Conservation (phyloP, 2,113 vertebrate species). For the Noctilio leporinus region DNA sequence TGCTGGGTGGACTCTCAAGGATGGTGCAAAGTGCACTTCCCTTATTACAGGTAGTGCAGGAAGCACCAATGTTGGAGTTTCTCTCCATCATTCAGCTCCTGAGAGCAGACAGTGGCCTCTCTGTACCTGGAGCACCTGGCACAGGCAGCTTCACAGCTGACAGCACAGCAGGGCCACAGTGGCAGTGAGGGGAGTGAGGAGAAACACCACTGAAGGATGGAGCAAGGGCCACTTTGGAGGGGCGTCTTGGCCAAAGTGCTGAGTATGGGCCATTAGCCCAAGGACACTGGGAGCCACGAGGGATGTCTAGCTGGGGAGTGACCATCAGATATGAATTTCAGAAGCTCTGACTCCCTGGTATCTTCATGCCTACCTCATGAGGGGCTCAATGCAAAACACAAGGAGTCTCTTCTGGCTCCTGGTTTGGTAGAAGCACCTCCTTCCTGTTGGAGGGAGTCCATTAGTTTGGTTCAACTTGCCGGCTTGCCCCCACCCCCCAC, state of each 20-base stretch:
- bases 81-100: not conserved
- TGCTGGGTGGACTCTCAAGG: not conserved
- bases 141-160: fast-evolving
- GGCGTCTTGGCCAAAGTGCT: not conserved
- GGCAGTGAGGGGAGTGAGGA: not conserved
- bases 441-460: not conserved
- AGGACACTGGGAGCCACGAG: not conserved
- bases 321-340: fast-evolving
- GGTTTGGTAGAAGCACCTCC: not conserved
- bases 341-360: not conserved
- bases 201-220: fast-evolving
- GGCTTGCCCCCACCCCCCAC: not conserved
- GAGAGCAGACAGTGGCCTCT: not conserved
- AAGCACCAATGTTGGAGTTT: too few relatives aligned
- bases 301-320: not conserved
- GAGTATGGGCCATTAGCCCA: not conserved
- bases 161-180: not conserved
- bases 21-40: not conserved
- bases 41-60: not conserved
- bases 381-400: not conserved
- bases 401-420: not conserved
- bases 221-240: not conserved
- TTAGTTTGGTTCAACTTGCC: not conserved
- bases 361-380: not conserved
- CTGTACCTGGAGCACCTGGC: not conserved